Conservation (phyloP, 2,797 vertebrate genomes). For the Okamejei kenojei region DNA sequence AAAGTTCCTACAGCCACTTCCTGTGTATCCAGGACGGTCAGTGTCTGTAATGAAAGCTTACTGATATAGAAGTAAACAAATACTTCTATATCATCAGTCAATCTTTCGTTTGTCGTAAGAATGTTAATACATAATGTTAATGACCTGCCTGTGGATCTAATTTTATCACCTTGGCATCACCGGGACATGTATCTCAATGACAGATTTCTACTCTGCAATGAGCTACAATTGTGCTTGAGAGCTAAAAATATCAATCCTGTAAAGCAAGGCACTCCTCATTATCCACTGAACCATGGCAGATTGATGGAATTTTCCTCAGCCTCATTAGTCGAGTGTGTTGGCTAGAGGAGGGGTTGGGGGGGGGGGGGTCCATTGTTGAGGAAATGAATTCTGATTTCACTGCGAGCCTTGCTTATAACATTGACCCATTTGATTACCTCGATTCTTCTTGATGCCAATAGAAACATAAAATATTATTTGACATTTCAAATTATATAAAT, state of each 20-base stretch:
- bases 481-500: neutral
- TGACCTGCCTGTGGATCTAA: neutral
- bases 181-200: neutral
- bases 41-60: neutral
- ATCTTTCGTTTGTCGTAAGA: neutral
- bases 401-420: neutral
- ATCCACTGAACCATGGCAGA: neutral
- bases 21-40: neutral
- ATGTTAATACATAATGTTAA: too few species aligned
- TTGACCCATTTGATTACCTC: neutral
- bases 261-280: neutral
- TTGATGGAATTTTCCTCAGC: neutral
- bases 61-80: neutral
- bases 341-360: neutral
- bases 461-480: neutral
- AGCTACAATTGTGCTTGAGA: neutral
- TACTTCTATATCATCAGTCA: neutral
- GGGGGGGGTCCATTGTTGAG: neutral
- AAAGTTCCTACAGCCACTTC: constrained; percentile 21
- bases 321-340: neutral
- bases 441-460: neutral
- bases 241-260: neutral
- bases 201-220: neutral
- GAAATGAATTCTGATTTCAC: neutral
- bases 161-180: constrained; percentile 1